Percentiles rank a stretch among this genome's conserved stretches.
These are phyloP conservation scores for Muricea muricata DNA, from an alignment of 92 coral and sea anemone genomes.

Conservation along the genomic window DNA sequence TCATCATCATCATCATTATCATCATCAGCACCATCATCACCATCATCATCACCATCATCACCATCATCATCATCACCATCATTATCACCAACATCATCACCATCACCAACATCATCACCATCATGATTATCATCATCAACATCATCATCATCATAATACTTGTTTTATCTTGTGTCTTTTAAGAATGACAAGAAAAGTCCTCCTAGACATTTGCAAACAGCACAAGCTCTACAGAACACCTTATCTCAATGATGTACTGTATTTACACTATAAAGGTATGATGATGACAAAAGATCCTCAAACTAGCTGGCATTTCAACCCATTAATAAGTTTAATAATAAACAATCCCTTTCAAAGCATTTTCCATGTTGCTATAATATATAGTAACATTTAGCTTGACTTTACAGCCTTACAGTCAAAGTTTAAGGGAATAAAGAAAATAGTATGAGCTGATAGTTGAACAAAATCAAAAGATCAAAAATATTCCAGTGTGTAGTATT, in stretches of 20 bases:
- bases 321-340: too few species aligned
- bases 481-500: too few species aligned
- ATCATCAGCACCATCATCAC: not conserved
- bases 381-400: too few species aligned
- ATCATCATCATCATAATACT: not conserved
- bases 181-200: constrained; percentile 81
- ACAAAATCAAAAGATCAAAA: too few species aligned
- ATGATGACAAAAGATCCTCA: too few species aligned
- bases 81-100: not conserved
- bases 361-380: too few species aligned
- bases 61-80: not conserved
- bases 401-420: too few species aligned
- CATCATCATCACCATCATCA: not conserved
- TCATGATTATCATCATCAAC: not conserved
- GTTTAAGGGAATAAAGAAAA: too few species aligned
- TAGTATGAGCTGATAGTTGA: too few species aligned
- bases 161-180: not conserved
- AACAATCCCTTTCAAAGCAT: too few species aligned
- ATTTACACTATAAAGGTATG: constrained; percentile 91
- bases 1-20: not conserved
- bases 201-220: constrained; percentile 87
- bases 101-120: not conserved
- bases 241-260: constrained; percentile 91
- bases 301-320: too few species aligned
- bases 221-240: constrained; percentile 95